phyloP scores from a whole-genome alignment of 1,140 invertebrate species.

The Wasmannia auropunctata region DNA sequence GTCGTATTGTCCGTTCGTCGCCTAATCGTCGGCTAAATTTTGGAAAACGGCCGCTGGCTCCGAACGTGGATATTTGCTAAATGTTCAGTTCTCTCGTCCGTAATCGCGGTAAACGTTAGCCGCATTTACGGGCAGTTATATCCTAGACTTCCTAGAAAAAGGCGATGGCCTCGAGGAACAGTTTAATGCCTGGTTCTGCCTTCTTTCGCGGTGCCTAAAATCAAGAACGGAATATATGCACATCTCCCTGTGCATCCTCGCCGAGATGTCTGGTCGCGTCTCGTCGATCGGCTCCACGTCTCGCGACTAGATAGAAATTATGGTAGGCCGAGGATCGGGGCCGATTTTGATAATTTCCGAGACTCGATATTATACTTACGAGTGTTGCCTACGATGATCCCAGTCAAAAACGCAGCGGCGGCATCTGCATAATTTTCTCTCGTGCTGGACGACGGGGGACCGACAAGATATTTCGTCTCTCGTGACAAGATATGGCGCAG shows the following conservation, averaged over 20 bases:
- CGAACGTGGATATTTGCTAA: constrained; percentile 7
- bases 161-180: constrained; percentile 62
- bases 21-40: neutral
- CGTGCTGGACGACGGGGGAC: constrained; percentile 23
- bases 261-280: constrained; percentile 14
- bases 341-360: constrained; percentile 76
- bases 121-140: constrained; percentile 57
- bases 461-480: constrained; percentile 14
- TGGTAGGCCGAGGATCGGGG: constrained; percentile 32
- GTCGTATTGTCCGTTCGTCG: neutral
- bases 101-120: constrained; percentile 55
- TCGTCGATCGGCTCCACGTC: constrained; percentile 54
- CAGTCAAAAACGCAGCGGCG: constrained; percentile 60
- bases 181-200: constrained; percentile 51
- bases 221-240: constrained; percentile 64
- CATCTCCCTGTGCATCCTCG: constrained; percentile 64
- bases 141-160: constrained; percentile 70
- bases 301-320: constrained; percentile 61
- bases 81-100: constrained; percentile 17
- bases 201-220: constrained; percentile 31
- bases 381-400: constrained; percentile 66
- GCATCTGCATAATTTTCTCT: constrained; percentile 76
- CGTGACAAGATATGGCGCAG: constrained; percentile 21
- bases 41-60: neutral
- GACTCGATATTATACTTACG: constrained; percentile 70